Evolutionary conservation across 2,888 invertebrate genomes (phyloP).

Genomic region (Leptinotarsa haldemani): DNA sequence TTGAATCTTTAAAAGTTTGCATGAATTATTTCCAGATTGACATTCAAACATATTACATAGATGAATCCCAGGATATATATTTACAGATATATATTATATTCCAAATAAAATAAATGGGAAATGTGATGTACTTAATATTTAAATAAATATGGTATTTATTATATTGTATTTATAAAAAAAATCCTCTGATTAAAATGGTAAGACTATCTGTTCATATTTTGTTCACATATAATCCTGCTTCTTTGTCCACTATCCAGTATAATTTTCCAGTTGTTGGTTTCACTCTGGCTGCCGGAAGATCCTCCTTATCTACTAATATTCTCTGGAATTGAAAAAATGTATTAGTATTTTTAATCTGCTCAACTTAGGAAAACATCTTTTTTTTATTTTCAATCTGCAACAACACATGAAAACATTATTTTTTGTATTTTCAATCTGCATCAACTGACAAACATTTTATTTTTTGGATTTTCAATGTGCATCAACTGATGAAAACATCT

Average conservation of each 20-base stretch:
- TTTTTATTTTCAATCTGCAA: no score
- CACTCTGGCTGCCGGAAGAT: conserved; percentile 82
- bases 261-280: conserved; percentile 77
- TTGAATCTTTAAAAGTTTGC: conserved; percentile 13
- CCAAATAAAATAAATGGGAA: conserved; percentile 49
- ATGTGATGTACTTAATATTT: conserved; percentile 67
- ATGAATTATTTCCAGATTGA: conserved; percentile 29
- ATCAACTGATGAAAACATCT: no score
- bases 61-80: conserved; percentile 15
- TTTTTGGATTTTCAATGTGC: neutral
- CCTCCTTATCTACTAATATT: conserved; percentile 80
- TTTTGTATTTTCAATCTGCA: no score
- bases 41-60: conserved; percentile 17
- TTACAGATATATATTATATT: conserved; percentile 33
- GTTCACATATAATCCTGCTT: conserved; percentile 64
- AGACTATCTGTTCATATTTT: conserved; percentile 35
- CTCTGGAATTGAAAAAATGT: conserved; percentile 71
- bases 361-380: no score
- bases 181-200: conserved; percentile 44
- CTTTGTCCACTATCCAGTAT: conserved; percentile 73
- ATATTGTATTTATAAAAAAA: conserved; percentile 47
- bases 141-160: conserved; percentile 61
- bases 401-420: no score
- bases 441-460: no score
- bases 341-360: neutral